Conservation (phyloP, 2,797 vertebrate species). For the Phoxinus dragarum region DNA sequence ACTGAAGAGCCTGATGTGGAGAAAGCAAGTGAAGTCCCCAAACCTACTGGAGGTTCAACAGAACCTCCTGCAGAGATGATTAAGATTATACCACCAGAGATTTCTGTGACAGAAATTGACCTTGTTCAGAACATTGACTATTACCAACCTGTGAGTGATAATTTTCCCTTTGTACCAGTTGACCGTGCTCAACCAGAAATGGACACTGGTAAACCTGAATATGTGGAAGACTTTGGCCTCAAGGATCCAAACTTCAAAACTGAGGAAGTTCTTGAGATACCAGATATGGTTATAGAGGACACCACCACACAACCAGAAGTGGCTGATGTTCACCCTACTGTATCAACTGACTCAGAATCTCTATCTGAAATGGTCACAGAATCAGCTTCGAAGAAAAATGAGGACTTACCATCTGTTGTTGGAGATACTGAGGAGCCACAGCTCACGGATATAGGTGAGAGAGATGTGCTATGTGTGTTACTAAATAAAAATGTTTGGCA, state of each 20-base stretch:
- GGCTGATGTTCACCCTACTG: conserved; percentile 36
- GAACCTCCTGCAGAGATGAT: conserved; percentile 66
- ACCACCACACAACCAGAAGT: not conserved
- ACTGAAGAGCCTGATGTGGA: not conserved
- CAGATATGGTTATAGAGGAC: conserved; percentile 20
- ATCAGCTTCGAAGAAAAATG: conserved; percentile 54
- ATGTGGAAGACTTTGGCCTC: conserved; percentile 38
- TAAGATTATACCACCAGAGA: conserved; percentile 61
- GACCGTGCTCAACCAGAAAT: conserved; percentile 28
- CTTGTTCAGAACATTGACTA: conserved; percentile 36
- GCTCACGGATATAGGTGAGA: conserved; percentile 2
- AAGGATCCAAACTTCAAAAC: conserved; percentile 17
- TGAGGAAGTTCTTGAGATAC: conserved; percentile 11
- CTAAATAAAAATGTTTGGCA: not conserved
- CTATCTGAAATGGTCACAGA: conserved; percentile 36
- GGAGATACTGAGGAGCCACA: conserved; percentile 23
- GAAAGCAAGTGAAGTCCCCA: not conserved
- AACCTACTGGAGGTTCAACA: conserved; percentile 23
- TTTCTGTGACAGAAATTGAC: conserved; percentile 49
- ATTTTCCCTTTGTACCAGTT: conserved; percentile 56
- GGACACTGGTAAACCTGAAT: conserved; percentile 36
- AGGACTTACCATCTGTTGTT: not conserved
- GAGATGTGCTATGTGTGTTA: not conserved
- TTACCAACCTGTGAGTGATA: conserved; percentile 47
- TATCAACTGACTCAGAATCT: conserved; percentile 7